A percentile compares a stretch with the other conserved stretches of the same genome.
Evolutionary conservation across 2,113 vertebrate genomes (phyloP).

Genomic region (Vimba vimba): DNA sequence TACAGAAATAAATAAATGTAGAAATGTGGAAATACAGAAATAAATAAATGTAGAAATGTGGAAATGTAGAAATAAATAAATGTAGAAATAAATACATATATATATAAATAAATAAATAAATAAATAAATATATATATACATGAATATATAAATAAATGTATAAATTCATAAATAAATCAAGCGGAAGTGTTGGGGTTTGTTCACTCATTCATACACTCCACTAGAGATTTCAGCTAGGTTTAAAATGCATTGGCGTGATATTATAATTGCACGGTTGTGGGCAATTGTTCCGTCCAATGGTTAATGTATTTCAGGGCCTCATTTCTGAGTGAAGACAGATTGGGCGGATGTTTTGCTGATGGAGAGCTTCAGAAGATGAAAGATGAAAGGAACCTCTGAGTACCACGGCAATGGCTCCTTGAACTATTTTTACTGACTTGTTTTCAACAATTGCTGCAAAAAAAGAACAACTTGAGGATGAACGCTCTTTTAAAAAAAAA

Average conservation of each 20-base stretch:
- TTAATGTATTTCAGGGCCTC: constrained; percentile 60
- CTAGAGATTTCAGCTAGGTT: background rate
- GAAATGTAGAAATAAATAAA: too few species aligned
- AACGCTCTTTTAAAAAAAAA: constrained; percentile 45
- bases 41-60: too few species aligned
- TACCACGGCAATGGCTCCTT: constrained; percentile 70
- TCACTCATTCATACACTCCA: background rate
- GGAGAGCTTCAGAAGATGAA: constrained; percentile 75
- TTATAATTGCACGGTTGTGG: constrained; percentile 13
- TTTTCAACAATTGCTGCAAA: constrained; percentile 69
- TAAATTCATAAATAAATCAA: too few species aligned
- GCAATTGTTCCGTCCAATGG: constrained; percentile 15
- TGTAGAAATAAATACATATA: too few species aligned
- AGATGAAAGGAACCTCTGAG: constrained; percentile 75
- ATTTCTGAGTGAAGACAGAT: constrained; percentile 68
- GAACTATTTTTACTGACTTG: constrained; percentile 74
- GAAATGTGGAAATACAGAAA: too few species aligned
- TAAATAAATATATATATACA: too few species aligned
- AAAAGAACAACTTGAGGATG: constrained; percentile 7
- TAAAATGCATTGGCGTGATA: background rate
- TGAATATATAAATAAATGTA: too few species aligned
- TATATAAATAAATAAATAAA: too few species aligned
- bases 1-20: too few species aligned
- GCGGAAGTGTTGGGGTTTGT: background rate
- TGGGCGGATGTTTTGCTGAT: constrained; percentile 69